Evolutionary conservation across 2,888 invertebrate genomes (phyloP).

Genomic region (Camptogramma bilineatum): DNA sequence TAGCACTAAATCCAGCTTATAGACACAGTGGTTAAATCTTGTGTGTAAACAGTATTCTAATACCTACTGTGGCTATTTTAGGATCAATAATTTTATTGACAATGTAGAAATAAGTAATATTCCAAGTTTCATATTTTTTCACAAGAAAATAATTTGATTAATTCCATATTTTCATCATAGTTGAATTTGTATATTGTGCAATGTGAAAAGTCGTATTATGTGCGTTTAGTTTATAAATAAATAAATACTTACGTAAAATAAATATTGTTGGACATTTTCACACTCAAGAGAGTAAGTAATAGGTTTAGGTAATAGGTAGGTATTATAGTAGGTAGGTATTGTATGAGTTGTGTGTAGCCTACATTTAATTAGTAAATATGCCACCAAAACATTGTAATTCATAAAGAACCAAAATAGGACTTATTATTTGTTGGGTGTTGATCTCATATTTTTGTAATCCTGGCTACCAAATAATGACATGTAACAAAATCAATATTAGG

Average conservation of each 20-base stretch:
- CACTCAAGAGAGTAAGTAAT: too few relatives aligned
- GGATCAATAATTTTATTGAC: background rate
- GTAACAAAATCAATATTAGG: background rate
- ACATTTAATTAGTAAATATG: background rate
- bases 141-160: background rate
- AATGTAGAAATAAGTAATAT: background rate
- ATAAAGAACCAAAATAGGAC: conserved; percentile 5
- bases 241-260: background rate
- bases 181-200: background rate
- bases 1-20: too few relatives aligned
- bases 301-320: background rate
- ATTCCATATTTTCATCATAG: background rate
- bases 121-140: background rate
- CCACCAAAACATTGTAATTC: conserved; percentile 7
- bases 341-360: conserved; percentile 3
- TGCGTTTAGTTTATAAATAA: conserved; percentile 4
- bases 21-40: background rate
- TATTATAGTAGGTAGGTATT: conserved; percentile 3
- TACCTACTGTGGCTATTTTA: background rate
- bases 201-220: conserved; percentile 4
- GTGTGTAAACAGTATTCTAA: background rate
- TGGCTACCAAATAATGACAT: conserved; percentile 9
- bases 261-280: too few relatives aligned
- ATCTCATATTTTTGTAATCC: conserved; percentile 28
- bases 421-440: conserved; percentile 16